phyloP scores from a whole-genome alignment of 1,140 invertebrate genomes.

The Halesus radiatus region DNA sequence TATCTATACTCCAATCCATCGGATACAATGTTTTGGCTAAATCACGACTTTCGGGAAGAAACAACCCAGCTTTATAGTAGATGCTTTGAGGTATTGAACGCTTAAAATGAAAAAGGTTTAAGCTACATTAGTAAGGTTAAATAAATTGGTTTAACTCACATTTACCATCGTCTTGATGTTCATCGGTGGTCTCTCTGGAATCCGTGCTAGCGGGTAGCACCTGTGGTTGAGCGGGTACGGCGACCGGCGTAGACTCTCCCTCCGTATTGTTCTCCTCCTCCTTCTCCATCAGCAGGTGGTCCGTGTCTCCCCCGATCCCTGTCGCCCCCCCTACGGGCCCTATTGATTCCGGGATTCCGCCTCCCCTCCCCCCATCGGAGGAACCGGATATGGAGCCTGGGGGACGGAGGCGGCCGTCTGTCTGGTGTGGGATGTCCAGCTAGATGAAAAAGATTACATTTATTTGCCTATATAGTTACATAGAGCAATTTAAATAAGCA shows the following conservation, averaged over 20 bases:
- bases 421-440: conserved; percentile 60
- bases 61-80: no score
- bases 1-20: no score
- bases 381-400: conserved; percentile 55
- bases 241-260: conserved; percentile 7
- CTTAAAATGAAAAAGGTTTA: no score
- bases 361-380: conserved; percentile 40
- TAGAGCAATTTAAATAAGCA: no score
- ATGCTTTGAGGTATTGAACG: no score
- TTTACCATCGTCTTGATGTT: conserved; percentile 46
- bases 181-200: conserved; percentile 48
- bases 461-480: no score
- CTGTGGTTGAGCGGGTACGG: conserved; percentile 23
- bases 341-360: neutral
- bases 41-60: no score
- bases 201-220: conserved; percentile 43
- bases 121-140: no score
- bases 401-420: conserved; percentile 55
- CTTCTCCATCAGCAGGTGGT: neutral
- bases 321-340: neutral
- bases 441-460: neutral
- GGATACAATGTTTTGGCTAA: no score
- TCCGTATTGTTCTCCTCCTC: conserved; percentile 4
- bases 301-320: neutral
- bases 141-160: conserved; percentile 24